Base-by-base conservation (phyloP, 1,140 invertebrate species). In the Ooceraea biroi region DNA sequence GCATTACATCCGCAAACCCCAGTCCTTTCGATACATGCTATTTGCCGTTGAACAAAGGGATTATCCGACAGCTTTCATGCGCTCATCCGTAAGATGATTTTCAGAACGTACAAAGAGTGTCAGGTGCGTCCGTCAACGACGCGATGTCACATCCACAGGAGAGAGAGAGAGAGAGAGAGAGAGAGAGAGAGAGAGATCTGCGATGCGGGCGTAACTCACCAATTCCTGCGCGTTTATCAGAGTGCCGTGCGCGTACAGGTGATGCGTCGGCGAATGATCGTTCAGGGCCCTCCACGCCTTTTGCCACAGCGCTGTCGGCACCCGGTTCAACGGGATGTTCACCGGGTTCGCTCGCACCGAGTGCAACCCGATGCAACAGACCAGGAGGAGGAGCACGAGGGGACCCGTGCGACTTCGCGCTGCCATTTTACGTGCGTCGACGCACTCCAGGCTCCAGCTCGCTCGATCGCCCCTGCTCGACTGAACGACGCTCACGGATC, bases 211-310 rank as follows among this genome's bases (percentile, higher is more conserved):
- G 44, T 22, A 44, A 82, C 84, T 90, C 90, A 93, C 93, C 88
- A 91, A 71, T 91, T 90, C 91, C 65, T 92, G 92, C 17, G 90
- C 91, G 55, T 76, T 91, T 82, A 93, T 90, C 55, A 93, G 86
- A 48, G 91, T 88, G 78, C 90, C 92, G 55, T 88, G 87, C 85
- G 89, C 91, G 60, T 93, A 93, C 11, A 85, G 86, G 44, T 91
- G 89, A 41, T 89, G 82, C 8, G 88, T 91, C 1, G 92, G 90
- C 12, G 92, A 91, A 82, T 92, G 83, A 11, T 90, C 82, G 58
- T 92, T 92, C 22, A 93, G 66, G 4, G 88, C 90, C 65, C 84
- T 90, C 12, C 93, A 85, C 25, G 92, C 93, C 74, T 77, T 91
- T 69, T 89, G 76, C 41, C 90, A 71, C 0, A 93, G 71, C 2